These are phyloP conservation scores for Tonatia bakeri DNA, from an alignment of 2,113 vertebrate genomes.

Conservation along the genomic window DNA sequence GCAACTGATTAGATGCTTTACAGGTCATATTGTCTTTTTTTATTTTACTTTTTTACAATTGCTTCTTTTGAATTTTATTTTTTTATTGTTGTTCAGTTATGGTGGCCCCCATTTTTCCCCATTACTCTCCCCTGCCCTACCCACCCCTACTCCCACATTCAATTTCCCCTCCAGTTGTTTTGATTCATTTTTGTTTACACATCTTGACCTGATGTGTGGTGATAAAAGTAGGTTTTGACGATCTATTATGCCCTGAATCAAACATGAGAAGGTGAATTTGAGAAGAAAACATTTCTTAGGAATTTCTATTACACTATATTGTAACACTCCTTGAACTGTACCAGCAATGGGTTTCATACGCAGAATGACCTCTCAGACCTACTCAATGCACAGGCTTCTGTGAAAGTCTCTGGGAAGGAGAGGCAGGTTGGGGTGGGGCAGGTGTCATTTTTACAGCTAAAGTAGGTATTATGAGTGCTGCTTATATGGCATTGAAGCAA, in stretches of 20 bases:
- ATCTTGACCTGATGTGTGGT: conserved; percentile 30
- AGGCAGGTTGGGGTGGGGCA: background rate
- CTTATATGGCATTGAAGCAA: background rate
- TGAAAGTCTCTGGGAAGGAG: background rate
- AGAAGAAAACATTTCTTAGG: background rate
- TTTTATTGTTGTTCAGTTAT: too few species aligned
- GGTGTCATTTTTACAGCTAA: conserved; percentile 6
- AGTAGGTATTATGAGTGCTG: background rate
- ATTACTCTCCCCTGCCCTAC: too few species aligned
- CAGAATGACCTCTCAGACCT: background rate
- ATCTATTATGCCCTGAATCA: conserved; percentile 10
- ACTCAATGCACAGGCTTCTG: background rate
- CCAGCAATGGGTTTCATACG: background rate
- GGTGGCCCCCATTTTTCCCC: too few species aligned
- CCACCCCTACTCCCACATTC: too few species aligned
- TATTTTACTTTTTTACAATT: too few species aligned
- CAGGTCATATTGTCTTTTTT: background rate
- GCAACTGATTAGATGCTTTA: background rate
- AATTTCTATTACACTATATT: background rate
- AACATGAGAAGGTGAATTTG: background rate
- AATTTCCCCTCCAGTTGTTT: background rate
- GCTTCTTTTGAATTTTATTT: too few species aligned
- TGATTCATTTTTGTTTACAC: conserved; percentile 4
- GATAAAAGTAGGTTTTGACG: conserved; percentile 34
- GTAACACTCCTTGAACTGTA: background rate